Evolutionary conservation across 2,888 invertebrate species (phyloP).

Genomic region (Melieria omissa): DNA sequence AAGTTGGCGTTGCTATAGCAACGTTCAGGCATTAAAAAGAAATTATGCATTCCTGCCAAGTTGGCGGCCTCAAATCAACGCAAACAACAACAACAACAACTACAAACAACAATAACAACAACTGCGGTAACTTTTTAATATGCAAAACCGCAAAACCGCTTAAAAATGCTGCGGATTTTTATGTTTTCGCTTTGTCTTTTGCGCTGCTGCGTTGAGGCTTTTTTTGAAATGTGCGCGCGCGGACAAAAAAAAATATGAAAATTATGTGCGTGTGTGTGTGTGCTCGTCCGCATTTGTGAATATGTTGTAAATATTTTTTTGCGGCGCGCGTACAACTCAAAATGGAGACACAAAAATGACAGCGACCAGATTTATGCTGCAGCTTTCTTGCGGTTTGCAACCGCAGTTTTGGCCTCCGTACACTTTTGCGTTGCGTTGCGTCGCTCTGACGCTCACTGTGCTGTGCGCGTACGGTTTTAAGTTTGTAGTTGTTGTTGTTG

Average conservation of each 20-base stretch:
- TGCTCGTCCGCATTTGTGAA: background rate
- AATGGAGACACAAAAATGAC: slow-evolving; percentile 64
- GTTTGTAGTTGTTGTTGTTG: background rate
- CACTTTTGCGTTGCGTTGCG: background rate
- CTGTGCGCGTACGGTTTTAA: background rate
- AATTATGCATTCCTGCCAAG: slow-evolving; percentile 55
- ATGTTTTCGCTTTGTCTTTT: slow-evolving; percentile 4
- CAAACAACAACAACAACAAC: slow-evolving; percentile 45
- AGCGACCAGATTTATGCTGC: slow-evolving; percentile 59
- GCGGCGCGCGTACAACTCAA: slow-evolving; percentile 23
- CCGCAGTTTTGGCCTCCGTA: background rate
- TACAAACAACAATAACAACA: slow-evolving; percentile 9
- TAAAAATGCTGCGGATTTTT: slow-evolving; percentile 5
- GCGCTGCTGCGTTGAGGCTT: background rate
- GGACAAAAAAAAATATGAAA: background rate
- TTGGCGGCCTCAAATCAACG: slow-evolving; percentile 56
- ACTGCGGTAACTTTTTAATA: slow-evolving; percentile 51
- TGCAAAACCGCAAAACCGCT: slow-evolving; percentile 51
- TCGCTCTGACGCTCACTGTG: too few relatives aligned
- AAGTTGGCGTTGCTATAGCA: slow-evolving; percentile 1
- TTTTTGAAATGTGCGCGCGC: background rate
- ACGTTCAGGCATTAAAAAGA: slow-evolving; percentile 22
- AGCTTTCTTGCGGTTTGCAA: slow-evolving; percentile 39
- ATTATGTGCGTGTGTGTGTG: background rate
- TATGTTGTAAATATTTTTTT: background rate